A percentile compares a stretch with the other conserved stretches of the same genome.
Evolutionary conservation across 2,113 vertebrate genomes (phyloP).

Genomic region (Tupaia chinensis): DNA sequence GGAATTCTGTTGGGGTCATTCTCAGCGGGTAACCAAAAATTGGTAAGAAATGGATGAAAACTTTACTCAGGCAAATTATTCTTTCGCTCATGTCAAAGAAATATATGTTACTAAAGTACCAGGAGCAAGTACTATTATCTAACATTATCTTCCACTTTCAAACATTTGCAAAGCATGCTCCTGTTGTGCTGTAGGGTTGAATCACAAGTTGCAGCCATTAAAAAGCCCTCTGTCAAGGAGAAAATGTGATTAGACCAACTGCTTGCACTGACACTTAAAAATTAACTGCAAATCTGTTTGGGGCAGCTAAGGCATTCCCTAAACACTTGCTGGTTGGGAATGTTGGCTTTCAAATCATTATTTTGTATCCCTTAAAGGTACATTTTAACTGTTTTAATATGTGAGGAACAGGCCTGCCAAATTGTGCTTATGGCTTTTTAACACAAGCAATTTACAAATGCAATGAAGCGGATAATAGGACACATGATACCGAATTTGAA

Average conservation of each 20-base stretch:
- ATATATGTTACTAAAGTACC: neutral
- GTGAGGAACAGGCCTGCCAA: constrained; percentile 71
- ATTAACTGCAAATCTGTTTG: constrained; percentile 65
- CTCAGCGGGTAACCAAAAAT: neutral
- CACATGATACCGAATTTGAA: constrained; percentile 74
- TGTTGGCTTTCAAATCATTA: constrained; percentile 62
- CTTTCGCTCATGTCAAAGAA: constrained; percentile 41
- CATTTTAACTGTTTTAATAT: constrained; percentile 75
- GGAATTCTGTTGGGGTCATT: neutral
- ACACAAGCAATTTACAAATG: constrained; percentile 81
- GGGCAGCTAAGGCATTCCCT: constrained; percentile 55
- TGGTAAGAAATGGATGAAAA: neutral
- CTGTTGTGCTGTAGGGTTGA: constrained; percentile 12
- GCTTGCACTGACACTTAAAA: constrained; percentile 68
- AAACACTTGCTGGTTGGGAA: constrained; percentile 46
- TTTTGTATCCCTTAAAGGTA: constrained; percentile 75
- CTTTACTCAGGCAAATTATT: constrained; percentile 35
- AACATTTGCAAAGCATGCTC: constrained; percentile 27
- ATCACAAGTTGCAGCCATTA: constrained; percentile 41
- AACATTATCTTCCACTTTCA: constrained; percentile 23
- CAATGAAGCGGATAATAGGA: constrained; percentile 80
- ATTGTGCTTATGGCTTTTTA: constrained; percentile 81
- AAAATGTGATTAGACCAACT: constrained; percentile 68
- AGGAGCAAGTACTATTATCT: neutral
- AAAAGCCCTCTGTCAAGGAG: constrained; percentile 72